Evolutionary conservation across 2,113 vertebrate genomes (phyloP), one percentile per base, ranked within the genome.

Genomic region (Sinosuthora webbiana): DNA sequence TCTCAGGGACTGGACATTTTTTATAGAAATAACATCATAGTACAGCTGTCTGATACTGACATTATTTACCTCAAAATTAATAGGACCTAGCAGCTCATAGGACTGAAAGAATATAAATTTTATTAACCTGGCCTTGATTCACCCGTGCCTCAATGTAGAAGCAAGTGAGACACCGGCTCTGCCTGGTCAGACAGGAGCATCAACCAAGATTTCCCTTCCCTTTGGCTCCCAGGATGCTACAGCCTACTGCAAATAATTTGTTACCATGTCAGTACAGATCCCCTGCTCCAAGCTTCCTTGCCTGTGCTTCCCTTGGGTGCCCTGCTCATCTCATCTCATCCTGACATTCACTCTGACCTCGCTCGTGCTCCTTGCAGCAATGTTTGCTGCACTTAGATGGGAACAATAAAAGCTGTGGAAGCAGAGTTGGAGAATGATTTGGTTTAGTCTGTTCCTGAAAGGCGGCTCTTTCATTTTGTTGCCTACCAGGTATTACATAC

Each of bases 361-460:
- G 3, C 65, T 62, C 0, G 2, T 30, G 39, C 55, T 81, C 16
- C 77, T 59, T 44, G 42, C 1, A 3, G 60, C 28, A 20, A 12
- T 5, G 20, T 19, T n/a, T 0, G 0, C 86, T 63, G 37, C 28
- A 4, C 27, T 52, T 20, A 10, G 17, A 37, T 4, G 8, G 7
- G 21, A 25, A 17, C 55, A 47, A 15, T 22, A 4, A 42, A 45
- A 74, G 50, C 35, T 28, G 28, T 77, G 59, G 20, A 69, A 65
- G 31, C 31, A 27, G 31, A 53, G 50, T 4, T 15, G 4, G 35
- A 24, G 55, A 57, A 30, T 16, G 25, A 30, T 50, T 65, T 1
- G 2, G 14, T 25, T 93, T 55, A 33, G n/a, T 55, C 47, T 87
- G 20, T 50, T 9, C 31, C 49, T 83, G 25, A 31, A 68, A 37